phyloP scores from a whole-genome alignment of 35 echinoderm and acorn worm genomes.

The Hemicentrotus pulcherrimus region DNA sequence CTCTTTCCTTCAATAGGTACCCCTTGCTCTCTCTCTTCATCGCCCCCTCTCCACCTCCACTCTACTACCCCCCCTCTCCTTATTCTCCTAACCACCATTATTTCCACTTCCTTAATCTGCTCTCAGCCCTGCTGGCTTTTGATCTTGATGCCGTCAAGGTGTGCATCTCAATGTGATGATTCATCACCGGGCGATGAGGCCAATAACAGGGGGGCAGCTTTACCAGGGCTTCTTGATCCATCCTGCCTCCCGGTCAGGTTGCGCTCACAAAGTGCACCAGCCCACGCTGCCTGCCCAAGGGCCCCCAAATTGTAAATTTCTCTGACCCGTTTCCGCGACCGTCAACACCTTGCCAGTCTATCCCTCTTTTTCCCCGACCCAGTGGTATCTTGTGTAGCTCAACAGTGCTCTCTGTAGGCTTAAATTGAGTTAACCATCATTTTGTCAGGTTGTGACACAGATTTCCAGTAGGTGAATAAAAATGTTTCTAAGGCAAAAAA shows the following conservation, averaged over 20 bases:
- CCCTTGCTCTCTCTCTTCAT: not conserved
- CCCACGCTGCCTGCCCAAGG: not conserved
- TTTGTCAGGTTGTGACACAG: too few relatives aligned
- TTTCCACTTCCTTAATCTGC: not conserved
- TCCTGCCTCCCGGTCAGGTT: conserved; percentile 3
- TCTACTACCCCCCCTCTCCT: not conserved
- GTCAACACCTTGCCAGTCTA: not conserved
- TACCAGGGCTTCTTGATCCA: not conserved
- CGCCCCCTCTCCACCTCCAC: too few relatives aligned
- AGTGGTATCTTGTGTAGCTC: not conserved
- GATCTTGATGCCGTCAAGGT: conserved; percentile 43
- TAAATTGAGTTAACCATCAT: too few relatives aligned
- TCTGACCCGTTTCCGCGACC: not conserved
- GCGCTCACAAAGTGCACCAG: conserved; percentile 5
- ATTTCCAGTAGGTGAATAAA: too few relatives aligned
- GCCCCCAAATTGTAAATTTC: not conserved
- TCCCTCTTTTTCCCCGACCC: not conserved
- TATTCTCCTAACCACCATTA: not conserved
- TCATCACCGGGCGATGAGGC: conserved; percentile 1
- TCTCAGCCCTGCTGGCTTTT: not conserved
- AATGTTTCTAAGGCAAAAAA: too few relatives aligned
- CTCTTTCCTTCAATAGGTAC: not conserved
- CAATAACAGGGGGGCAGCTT: conserved; percentile 11
- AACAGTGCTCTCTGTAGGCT: too few relatives aligned
- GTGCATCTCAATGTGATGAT: conserved; percentile 34